These are phyloP conservation scores for Prunella strophiata DNA, from an alignment of 2,797 vertebrate species.

Conservation along the genomic window DNA sequence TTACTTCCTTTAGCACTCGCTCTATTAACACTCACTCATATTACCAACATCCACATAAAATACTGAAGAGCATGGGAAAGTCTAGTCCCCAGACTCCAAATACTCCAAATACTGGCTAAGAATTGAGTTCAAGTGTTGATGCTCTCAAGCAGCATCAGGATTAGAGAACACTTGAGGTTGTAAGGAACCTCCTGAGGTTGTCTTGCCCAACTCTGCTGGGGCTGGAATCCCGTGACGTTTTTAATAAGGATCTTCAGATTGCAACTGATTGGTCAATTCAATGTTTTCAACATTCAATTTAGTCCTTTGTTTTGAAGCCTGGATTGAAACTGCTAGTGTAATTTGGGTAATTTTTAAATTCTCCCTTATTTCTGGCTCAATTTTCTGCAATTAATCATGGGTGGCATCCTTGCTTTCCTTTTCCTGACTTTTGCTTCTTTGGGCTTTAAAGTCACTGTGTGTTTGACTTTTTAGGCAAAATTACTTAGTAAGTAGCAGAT, in stretches of 20 bases:
- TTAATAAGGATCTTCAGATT: neutral
- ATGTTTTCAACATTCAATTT: neutral
- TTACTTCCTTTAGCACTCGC: neutral
- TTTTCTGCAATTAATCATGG: neutral
- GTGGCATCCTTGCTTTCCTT: neutral
- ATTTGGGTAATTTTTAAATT: neutral
- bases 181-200: neutral
- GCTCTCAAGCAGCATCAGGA: neutral
- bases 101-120: neutral
- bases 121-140: neutral
- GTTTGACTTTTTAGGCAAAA: neutral
- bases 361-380: neutral
- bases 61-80: neutral
- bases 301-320: neutral
- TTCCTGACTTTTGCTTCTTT: neutral
- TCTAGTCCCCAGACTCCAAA: neutral
- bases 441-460: neutral
- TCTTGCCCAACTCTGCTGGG: neutral
- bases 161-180: accelerated
- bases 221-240: neutral
- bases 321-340: neutral
- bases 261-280: neutral
- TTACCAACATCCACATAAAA: neutral
- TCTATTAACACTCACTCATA: neutral
- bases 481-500: neutral